Conservation (phyloP, 2,888 invertebrate genomes). For the Drosophila parthenogenetica region DNA sequence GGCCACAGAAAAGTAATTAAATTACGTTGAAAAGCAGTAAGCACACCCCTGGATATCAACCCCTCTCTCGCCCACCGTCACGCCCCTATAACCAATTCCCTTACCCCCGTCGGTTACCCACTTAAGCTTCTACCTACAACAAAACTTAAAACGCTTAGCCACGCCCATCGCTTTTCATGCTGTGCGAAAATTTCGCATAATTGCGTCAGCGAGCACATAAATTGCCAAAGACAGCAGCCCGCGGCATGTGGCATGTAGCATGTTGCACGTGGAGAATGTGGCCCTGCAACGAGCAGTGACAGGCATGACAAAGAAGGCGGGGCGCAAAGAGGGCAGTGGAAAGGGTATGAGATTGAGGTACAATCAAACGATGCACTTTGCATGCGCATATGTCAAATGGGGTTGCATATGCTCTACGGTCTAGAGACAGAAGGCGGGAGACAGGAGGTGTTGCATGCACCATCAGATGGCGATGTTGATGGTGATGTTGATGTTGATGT, state of each 20-base stretch:
- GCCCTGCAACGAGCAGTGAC: slow-evolving; percentile 55
- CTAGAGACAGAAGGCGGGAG: not conserved
- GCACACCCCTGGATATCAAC: not conserved
- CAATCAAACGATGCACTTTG: slow-evolving; percentile 75
- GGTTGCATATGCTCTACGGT: slow-evolving; percentile 23
- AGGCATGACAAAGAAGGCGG: slow-evolving; percentile 27
- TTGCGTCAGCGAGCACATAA: slow-evolving; percentile 80
- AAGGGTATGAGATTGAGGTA: slow-evolving; percentile 1
- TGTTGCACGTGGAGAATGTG: slow-evolving; percentile 40
- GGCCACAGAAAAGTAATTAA: slow-evolving; percentile 80
- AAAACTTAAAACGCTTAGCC: slow-evolving; percentile 76
- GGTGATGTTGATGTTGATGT: slow-evolving; percentile 35
- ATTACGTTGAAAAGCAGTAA: slow-evolving; percentile 70
- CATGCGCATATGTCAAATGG: slow-evolving; percentile 70
- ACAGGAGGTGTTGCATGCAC: slow-evolving; percentile 17
- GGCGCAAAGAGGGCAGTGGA: not conserved
- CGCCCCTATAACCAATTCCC: not conserved
- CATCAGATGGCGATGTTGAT: not conserved
- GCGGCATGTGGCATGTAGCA: slow-evolving; percentile 54
- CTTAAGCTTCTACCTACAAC: slow-evolving; percentile 13
- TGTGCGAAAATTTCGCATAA: slow-evolving; percentile 81
- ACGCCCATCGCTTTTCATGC: slow-evolving; percentile 63
- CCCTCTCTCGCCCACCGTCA: not conserved
- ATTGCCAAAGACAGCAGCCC: slow-evolving; percentile 79
- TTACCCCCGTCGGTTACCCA: not conserved